Evolutionary conservation across 1,140 invertebrate genomes (phyloP), one percentile per base, ranked within the genome.

Genomic region (Lycorma delicatula): DNA sequence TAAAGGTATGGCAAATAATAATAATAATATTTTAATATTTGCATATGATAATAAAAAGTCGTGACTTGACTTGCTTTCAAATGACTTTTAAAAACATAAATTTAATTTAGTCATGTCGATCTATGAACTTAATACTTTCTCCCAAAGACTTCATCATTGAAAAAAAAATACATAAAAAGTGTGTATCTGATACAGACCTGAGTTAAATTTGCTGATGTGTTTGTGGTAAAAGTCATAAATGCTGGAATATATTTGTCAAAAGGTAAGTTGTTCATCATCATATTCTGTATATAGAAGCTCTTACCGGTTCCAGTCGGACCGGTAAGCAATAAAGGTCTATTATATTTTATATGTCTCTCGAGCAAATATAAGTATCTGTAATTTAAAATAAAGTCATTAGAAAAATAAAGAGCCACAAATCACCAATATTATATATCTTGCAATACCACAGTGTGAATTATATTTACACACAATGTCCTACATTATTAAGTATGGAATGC

Each of bases 231-330:
- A 9, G 89, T 91, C 31, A 95, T 81, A 63, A 93, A 88, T 26
- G 83, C 81, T 0, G 91, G 84, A 48, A 88, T 80, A 67, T 81
- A 93, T 44, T 79, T 70, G 2, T 90, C 81, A 60, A 86, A 79
- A 60, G 84, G 75, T 20, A 93, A 68, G 63, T 82, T 81, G 66
- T 87, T 87, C 80, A 91, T 85, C 59, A 95, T 73, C 66, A 88
- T 81, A 67, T 95, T 85, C 76, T 91, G 85, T 9, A 94, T 80
- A 66, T 92, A 94, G 62, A 87, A 87, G 62, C 84, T 93, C 75
- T 97, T 97, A 1, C 93, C 93, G 0, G 93, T 95, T 20, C 93
- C 93, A 9, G 93, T 94, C 1, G 90, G 88, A 0, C 93, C 93
- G 12, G 92, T 85, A 23, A 97, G 69, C 13, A 97, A 71, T 62